phyloP scores from a whole-genome alignment of 2,888 invertebrate species.

The Eupithecia pulchellata region DNA sequence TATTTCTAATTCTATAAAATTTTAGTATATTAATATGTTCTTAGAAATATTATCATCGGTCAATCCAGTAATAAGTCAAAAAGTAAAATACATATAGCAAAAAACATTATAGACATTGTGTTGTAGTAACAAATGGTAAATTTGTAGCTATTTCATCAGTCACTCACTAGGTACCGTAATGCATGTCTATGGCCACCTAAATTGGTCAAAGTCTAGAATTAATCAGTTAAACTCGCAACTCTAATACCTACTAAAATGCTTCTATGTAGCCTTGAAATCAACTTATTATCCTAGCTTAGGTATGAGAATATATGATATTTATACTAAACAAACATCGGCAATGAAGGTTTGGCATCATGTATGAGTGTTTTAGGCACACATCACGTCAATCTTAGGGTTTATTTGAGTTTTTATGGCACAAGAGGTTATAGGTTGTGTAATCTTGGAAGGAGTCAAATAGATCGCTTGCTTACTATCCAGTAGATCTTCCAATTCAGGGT shows the following conservation, averaged over 20 bases:
- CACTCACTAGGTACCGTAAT: not conserved
- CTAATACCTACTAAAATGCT: not conserved
- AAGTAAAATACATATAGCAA: no score
- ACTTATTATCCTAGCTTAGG: not conserved
- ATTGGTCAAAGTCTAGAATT: not conserved
- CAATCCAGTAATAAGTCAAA: no score
- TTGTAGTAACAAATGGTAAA: not conserved
- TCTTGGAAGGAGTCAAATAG: slow-evolving; percentile 20
- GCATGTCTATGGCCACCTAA: not conserved
- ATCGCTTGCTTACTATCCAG: slow-evolving; percentile 88
- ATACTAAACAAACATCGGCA: not conserved
- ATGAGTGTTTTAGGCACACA: not conserved
- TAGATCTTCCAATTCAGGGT: slow-evolving; percentile 90
- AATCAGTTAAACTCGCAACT: not conserved
- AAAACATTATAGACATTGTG: not conserved
- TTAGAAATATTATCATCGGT: no score
- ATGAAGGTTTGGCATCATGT: not conserved
- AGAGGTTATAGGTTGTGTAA: slow-evolving; percentile 70
- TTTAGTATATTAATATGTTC: no score
- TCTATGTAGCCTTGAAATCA: not conserved
- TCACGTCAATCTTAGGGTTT: not conserved
- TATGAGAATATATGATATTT: not conserved
- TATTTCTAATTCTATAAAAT: no score
- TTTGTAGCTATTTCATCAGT: not conserved
- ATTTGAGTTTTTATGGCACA: slow-evolving; percentile 22